Evolutionary conservation across 2,888 invertebrate species (phyloP), one percentile per base, ranked within the genome.

Genomic region (Stenchaetothrips biformis): DNA sequence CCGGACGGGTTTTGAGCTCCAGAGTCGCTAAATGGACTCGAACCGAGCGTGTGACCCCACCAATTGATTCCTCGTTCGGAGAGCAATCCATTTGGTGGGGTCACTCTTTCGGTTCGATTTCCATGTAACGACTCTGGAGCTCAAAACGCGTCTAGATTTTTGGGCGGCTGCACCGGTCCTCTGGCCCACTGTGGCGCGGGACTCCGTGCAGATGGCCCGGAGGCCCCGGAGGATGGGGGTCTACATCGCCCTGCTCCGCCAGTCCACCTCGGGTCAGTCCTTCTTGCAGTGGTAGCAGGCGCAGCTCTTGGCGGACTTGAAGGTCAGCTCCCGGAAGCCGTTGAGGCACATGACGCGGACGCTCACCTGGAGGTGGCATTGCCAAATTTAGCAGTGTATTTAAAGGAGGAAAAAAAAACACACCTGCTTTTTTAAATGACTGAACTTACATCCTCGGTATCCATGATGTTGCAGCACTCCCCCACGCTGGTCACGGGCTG

Each of bases 381-480:
- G 53, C 53, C 53, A 8, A 18, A 53, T 13, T 53, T 13, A 53
- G 13, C 37, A 18, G 53, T 11, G 53, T 53, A 4, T 74, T n/a
- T 77, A 80, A 80, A 80, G 7, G 16, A 1, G 11, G 62, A 62
- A n/a, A 62, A n/a, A 62, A 27, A 74, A 21, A 49, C 37, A 67
- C 27, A n/a, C 27, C 21, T n/a, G 48, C 27, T 53, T 21, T 77
- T 16, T 74, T 21, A 53, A 7, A 53, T 1, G 16, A 53, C 37
- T 48, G n/a, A 7, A 85, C 90, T 90, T 86, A 94, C 94, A 85
- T 94, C 93, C 88, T 95, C 94, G 0, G 95, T 93, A 84, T 95
- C 94, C 92, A 94, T 94, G 84, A 96, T 96, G 86, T 94, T 95
- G 87, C 96, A 96, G 87, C 96, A 96, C 85, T 95, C 94, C 13